Evolutionary conservation across 2,797 vertebrate species (phyloP), one percentile per base, ranked within the genome.

Genomic region (Parauchenoglanis ngamensis): DNA sequence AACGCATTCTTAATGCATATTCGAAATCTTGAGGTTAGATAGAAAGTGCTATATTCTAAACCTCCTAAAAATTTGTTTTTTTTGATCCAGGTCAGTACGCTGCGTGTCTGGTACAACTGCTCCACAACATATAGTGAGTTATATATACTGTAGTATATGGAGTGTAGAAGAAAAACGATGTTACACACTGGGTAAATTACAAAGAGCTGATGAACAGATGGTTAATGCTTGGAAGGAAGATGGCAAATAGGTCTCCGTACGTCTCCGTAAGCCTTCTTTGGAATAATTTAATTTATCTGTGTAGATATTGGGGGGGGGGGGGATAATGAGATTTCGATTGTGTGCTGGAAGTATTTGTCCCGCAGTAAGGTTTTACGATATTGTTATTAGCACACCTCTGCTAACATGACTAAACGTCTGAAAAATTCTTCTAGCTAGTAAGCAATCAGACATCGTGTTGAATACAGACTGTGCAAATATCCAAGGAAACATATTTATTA

Each of bases 191-290:
- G 21, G 77, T 59, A 61, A 61, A 12, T 57, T 57, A 13, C 15
- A 78, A 31, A 31, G 52, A 31, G 35, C 3, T 23, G 70, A 73
- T 10, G 54, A 68, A 54, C 82, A 79, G 70, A 87, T 49, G 46
- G 46, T 89, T 57, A 80, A 54, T 28, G n/a, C 44, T 56, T 35
- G 78, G 25, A 85, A 89, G 80, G 40, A 35, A 35, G 35, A 68
- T 75, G 70, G 13, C 52, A 78, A 72, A 77, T 56, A 44, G 11
- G 40, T 61, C 12, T 44, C 7, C 0, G 35, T 56, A 44, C 5
- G 40, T 61, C 12, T 44, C 7, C 0, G 35, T 65, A 63, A 81
- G 25, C 63, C 31, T 61, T 61, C 23, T 61, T 40, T 59, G 31
- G 5, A 79, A 59, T 23, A 35, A 31, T 35, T 56, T 46, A 73